phyloP scores from a whole-genome alignment of 2,797 vertebrate genomes.

The Corythornis leucogaster region DNA sequence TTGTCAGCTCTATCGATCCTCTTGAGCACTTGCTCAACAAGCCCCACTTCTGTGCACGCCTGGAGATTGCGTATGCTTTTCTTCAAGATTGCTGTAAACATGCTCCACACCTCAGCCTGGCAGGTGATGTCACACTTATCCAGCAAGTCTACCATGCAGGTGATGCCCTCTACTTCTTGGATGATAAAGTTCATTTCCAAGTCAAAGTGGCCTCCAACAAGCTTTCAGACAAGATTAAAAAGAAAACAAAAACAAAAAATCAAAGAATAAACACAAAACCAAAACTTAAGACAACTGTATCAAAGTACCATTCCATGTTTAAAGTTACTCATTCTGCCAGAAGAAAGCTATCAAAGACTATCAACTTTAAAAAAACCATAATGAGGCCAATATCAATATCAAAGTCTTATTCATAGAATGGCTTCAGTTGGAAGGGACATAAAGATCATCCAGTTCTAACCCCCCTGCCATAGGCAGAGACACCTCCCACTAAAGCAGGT shows the following conservation, averaged over 20 bases:
- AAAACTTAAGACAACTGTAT: neutral
- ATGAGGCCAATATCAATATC: neutral
- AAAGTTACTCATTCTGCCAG: neutral
- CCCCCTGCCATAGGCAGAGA: too few species aligned
- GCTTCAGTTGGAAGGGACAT: too few species aligned
- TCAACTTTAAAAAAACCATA: neutral
- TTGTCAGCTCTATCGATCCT: slow-evolving; percentile 88
- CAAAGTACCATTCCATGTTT: neutral
- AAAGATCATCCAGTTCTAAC: too few species aligned
- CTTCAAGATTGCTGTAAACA: slow-evolving; percentile 96
- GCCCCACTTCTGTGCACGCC: slow-evolving; percentile 90
- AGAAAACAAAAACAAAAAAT: neutral
- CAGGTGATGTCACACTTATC: slow-evolving; percentile 93
- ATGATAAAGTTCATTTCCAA: slow-evolving; percentile 99
- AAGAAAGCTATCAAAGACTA: neutral
- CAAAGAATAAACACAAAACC: neutral
- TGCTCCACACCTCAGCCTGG: slow-evolving; percentile 98
- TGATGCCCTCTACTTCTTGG: slow-evolving; percentile 93
- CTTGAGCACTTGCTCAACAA: slow-evolving; percentile 90
- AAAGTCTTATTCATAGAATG: neutral
- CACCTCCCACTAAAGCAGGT: too few species aligned
- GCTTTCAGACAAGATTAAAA: slow-evolving; percentile 72
- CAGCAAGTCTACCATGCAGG: slow-evolving; percentile 94
- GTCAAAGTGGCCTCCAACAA: slow-evolving; percentile 96
- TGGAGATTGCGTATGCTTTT: slow-evolving; percentile 96